phyloP scores from a whole-genome alignment of 2,113 vertebrate genomes.

The Bos taurus region ARS-UCD2.0 NC_037349.1:57280501-57281000 shows the following conservation, averaged over 20 bases:
- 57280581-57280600: background rate
- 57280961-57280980: fast-evolving
- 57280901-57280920: slow-evolving; percentile 1
- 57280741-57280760: background rate
- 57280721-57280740: background rate
- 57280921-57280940: background rate
- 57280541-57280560: background rate
- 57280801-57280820: background rate
- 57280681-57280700: background rate
- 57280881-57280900: background rate
- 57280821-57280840: background rate
- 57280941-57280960: background rate
- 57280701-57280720: background rate
- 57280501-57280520: background rate
- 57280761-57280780: background rate
- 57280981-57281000: fast-evolving
- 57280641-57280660: background rate
- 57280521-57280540: background rate
- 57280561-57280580: background rate
- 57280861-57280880: background rate
- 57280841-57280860: background rate
- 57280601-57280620: background rate
- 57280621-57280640: too few relatives aligned
- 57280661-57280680: background rate
- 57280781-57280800: background rate